phyloP scores from a whole-genome alignment of 2,888 invertebrate species.

The Amphipoea oculea region DNA sequence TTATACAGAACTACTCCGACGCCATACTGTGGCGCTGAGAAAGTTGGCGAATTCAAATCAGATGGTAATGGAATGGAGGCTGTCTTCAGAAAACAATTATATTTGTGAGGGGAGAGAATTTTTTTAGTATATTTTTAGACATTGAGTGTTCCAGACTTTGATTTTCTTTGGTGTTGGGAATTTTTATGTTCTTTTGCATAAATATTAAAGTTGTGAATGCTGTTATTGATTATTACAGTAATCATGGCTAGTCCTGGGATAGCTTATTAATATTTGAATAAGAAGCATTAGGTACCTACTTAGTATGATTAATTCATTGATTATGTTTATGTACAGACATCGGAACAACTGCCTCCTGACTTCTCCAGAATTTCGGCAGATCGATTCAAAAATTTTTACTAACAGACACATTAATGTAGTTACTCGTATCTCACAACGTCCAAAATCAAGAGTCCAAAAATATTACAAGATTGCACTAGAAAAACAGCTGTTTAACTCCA shows the following conservation, averaged over 20 bases:
- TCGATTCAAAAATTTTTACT: background rate
- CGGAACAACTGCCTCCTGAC: too few relatives aligned
- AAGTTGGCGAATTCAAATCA: constrained; percentile 63
- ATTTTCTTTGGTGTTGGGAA: background rate
- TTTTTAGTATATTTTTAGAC: constrained; percentile 1
- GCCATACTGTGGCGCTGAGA: constrained; percentile 45
- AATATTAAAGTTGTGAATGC: too few relatives aligned
- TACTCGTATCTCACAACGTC: background rate
- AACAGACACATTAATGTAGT: too few relatives aligned
- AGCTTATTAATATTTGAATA: background rate
- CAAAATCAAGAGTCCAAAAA: background rate
- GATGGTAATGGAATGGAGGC: constrained; percentile 55
- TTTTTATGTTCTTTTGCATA: background rate
- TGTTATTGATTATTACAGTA: background rate
- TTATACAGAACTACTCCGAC: constrained; percentile 50
- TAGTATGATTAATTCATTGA: background rate
- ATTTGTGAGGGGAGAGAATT: constrained; percentile 12
- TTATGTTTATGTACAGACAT: background rate
- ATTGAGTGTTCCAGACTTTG: background rate
- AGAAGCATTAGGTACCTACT: background rate
- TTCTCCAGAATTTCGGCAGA: background rate
- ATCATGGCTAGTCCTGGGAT: too few relatives aligned
- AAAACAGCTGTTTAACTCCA: background rate
- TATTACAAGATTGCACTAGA: background rate
- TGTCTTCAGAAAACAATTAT: constrained; percentile 53